Evolutionary conservation across 2,797 vertebrate species (phyloP).

Genomic region (Hippoglossus hippoglossus): DNA sequence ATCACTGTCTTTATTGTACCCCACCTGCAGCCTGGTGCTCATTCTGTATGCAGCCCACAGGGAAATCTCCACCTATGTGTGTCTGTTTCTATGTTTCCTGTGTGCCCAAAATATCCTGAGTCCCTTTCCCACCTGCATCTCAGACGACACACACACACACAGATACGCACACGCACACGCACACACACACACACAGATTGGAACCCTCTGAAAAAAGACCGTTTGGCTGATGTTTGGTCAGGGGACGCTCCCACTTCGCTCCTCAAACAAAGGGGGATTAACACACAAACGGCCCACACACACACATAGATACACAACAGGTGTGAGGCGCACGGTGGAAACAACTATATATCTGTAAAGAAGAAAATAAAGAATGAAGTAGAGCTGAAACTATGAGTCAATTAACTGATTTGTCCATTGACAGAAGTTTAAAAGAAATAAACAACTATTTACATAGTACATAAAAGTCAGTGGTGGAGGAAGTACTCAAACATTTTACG

Average conservation of each 20-base stretch:
- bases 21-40: slow-evolving; percentile 14
- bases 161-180: slow-evolving; percentile 24
- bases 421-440: neutral
- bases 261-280: slow-evolving; percentile 64
- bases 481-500: neutral
- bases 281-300: slow-evolving; percentile 8
- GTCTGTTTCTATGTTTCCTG: slow-evolving; percentile 39
- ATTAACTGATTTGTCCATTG: neutral
- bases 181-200: slow-evolving; percentile 1
- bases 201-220: slow-evolving; percentile 48
- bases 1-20: neutral
- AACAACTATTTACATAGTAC: neutral
- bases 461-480: no score
- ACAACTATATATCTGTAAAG: slow-evolving; percentile 13
- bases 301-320: slow-evolving; percentile 32
- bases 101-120: slow-evolving; percentile 50
- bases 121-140: slow-evolving; percentile 61
- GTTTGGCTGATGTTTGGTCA: slow-evolving; percentile 67
- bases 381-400: neutral
- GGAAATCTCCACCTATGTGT: slow-evolving; percentile 51
- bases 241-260: slow-evolving; percentile 45
- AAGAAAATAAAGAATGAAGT: neutral
- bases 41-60: slow-evolving; percentile 26
- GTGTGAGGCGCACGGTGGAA: slow-evolving; percentile 47
- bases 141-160: slow-evolving; percentile 40